Evolutionary conservation across 2,113 vertebrate genomes (phyloP).

Genomic region (Petromus typicus): DNA sequence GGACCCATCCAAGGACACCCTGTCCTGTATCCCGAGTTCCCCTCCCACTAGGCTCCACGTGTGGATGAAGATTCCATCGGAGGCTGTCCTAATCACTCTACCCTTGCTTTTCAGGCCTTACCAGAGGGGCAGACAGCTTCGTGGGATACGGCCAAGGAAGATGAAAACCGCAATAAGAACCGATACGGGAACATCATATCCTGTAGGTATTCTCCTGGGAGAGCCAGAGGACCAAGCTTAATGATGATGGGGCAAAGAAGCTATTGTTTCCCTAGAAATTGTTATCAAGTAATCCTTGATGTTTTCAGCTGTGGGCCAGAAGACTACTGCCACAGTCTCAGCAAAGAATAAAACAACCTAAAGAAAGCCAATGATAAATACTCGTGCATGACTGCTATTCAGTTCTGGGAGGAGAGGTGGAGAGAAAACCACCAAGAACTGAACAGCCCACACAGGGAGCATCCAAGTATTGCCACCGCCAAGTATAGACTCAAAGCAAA

Average conservation of each 20-base stretch:
- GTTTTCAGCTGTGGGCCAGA: not conserved
- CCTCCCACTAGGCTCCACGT: not conserved
- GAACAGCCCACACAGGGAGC: not conserved
- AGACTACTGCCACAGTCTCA: not conserved
- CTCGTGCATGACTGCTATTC: not conserved
- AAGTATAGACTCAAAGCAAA: not conserved
- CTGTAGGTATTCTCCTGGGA: conserved; percentile 92
- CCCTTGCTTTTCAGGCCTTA: conserved; percentile 90
- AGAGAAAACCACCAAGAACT: not conserved
- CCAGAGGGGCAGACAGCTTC: conserved; percentile 97
- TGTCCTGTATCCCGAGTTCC: not conserved
- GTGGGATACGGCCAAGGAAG: conserved; percentile 98
- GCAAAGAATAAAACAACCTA: not conserved
- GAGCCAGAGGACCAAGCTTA: not conserved
- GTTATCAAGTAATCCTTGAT: not conserved
- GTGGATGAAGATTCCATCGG: not conserved
- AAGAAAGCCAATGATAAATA: not conserved
- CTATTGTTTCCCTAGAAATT: not conserved
- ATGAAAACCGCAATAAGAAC: conserved; percentile 98
- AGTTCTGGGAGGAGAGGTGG: not conserved
- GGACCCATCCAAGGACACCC: not conserved
- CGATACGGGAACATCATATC: conserved; percentile 99
- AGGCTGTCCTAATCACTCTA: conserved; percentile 34
- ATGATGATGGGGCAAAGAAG: not conserved
- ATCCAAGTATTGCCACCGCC: not conserved